Conservation (phyloP, 1,140 invertebrate species). For the Heliothis virescens region DNA sequence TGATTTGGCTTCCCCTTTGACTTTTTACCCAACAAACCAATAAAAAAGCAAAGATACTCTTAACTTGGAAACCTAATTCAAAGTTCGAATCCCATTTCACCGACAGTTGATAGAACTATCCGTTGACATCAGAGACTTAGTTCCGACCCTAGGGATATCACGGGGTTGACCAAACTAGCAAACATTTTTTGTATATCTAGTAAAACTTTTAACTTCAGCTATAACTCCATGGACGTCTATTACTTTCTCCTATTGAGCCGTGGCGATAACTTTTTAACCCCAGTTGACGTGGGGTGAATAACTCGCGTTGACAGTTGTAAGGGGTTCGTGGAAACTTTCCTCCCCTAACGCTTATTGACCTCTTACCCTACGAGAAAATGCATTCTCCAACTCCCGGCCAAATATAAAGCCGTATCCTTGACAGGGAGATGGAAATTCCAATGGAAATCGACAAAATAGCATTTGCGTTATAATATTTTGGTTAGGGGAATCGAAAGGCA, state of each 20-base stretch:
- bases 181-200: constrained; percentile 45
- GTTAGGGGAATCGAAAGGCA: constrained; percentile 33
- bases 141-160: constrained; percentile 24
- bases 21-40: constrained; percentile 8
- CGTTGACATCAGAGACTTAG: constrained; percentile 40
- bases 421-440: constrained; percentile 57
- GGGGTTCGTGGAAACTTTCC: constrained; percentile 66
- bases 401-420: constrained; percentile 60
- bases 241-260: constrained; percentile 70
- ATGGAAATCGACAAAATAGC: constrained; percentile 59
- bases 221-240: constrained; percentile 56
- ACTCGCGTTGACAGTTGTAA: constrained; percentile 78
- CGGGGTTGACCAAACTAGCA: constrained; percentile 30
- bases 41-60: constrained; percentile 6
- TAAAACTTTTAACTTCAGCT: constrained; percentile 48
- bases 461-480: constrained; percentile 52
- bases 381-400: constrained; percentile 55
- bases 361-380: constrained; percentile 65
- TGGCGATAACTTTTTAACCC: constrained; percentile 79
- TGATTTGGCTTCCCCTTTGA: too few species aligned
- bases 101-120: constrained; percentile 34
- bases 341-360: constrained; percentile 74
- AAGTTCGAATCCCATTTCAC: constrained; percentile 27
- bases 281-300: constrained; percentile 76
- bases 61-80: constrained; percentile 29